Evolutionary conservation across 2,797 vertebrate species (phyloP).

Genomic region (Fringilla coelebs): DNA sequence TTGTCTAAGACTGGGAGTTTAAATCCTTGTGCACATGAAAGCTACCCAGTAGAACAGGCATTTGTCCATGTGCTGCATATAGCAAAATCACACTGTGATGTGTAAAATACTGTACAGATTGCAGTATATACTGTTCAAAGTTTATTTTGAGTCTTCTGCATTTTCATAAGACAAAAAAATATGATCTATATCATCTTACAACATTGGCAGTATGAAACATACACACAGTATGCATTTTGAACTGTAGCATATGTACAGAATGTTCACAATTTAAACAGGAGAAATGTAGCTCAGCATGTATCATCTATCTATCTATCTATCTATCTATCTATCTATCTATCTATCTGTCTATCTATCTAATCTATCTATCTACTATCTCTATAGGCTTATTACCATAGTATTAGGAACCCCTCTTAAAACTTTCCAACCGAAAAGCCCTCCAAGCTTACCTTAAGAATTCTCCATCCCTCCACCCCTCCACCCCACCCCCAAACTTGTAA

Average conservation of each 20-base stretch:
- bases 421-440: background rate
- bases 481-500: background rate
- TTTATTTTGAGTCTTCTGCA: conserved; percentile 70
- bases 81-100: conserved; percentile 58
- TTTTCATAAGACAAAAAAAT: conserved; percentile 69
- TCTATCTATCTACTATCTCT: background rate
- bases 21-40: conserved; percentile 27
- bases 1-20: background rate
- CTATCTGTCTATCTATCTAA: background rate
- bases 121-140: conserved; percentile 59
- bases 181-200: conserved; percentile 71
- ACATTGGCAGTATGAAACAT: conserved; percentile 67
- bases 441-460: background rate
- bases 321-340: conserved; percentile 10
- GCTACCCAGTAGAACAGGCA: conserved; percentile 35
- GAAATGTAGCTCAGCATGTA: conserved; percentile 39
- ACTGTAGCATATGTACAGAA: conserved; percentile 70
- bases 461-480: background rate
- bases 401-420: background rate
- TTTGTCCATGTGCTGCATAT: conserved; percentile 61
- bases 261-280: conserved; percentile 68
- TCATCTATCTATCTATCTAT: conserved; percentile 25
- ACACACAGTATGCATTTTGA: conserved; percentile 72
- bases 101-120: conserved; percentile 67
- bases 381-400: background rate